phyloP scores from a whole-genome alignment of 2,113 vertebrate species.

The Ariopsis seemanni region DNA sequence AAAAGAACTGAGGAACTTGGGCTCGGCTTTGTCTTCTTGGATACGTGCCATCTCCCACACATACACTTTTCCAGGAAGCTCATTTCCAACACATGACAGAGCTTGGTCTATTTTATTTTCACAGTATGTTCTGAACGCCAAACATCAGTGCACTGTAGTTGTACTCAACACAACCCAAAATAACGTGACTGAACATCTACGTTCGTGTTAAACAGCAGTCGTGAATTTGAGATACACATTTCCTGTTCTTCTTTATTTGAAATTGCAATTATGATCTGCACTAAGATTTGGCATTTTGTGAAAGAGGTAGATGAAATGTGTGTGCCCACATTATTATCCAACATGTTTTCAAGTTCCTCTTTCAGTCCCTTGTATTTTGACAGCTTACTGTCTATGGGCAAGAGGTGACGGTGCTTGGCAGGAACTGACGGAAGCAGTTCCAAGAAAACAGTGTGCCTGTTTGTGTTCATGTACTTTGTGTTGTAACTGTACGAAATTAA shows the following conservation, averaged over 20 bases:
- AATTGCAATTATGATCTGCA: background rate
- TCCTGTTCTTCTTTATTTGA: background rate
- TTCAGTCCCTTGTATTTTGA: background rate
- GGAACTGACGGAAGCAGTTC: background rate
- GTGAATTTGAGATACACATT: background rate
- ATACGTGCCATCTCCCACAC: background rate
- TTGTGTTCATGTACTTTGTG: background rate
- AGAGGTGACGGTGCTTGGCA: background rate
- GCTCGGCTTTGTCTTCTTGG: background rate
- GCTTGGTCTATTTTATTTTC: conserved; percentile 2
- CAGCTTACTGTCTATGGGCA: background rate
- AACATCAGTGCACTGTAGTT: background rate
- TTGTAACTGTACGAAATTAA: background rate
- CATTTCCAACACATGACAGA: background rate
- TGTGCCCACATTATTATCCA: background rate
- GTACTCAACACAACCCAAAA: background rate
- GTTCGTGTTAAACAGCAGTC: background rate
- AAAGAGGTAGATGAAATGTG: background rate
- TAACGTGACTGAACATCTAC: background rate
- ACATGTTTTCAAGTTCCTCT: background rate
- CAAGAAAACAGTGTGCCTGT: background rate
- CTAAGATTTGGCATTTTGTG: background rate
- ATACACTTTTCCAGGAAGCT: background rate
- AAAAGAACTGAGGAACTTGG: background rate
- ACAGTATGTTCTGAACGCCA: background rate